These are phyloP conservation scores for Nephrotoma appendiculata DNA, from an alignment of 2,888 invertebrate species.

Conservation along the genomic window DNA sequence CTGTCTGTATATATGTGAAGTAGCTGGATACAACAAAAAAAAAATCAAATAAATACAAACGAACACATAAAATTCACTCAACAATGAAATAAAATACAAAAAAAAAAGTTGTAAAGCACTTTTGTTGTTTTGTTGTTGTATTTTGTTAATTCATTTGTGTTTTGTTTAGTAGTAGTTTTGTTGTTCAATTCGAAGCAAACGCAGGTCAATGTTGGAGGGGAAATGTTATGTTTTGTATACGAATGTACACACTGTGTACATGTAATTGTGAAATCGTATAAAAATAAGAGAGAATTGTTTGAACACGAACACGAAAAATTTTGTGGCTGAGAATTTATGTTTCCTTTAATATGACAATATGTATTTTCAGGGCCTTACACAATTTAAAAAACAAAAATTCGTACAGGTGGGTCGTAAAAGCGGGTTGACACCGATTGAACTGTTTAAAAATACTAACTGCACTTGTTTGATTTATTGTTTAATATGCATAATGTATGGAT, in stretches of 20 bases:
- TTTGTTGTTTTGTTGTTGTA: neutral
- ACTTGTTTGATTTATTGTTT: neutral
- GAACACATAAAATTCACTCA: neutral
- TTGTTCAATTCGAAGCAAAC: neutral
- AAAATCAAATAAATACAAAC: neutral
- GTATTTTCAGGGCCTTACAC: neutral
- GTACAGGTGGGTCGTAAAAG: neutral
- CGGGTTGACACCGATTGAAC: neutral
- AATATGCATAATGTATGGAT: too few relatives aligned
- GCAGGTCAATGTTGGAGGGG: neutral
- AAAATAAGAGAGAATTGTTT: neutral
- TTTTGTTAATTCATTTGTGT: neutral
- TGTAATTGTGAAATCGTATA: neutral
- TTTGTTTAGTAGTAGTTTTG: neutral
- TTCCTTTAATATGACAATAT: neutral
- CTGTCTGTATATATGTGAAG: neutral
- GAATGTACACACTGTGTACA: neutral
- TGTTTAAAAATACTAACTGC: neutral
- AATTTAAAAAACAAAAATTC: neutral
- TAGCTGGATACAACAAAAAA: neutral
- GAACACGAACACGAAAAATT: too few relatives aligned
- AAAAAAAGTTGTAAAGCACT: neutral
- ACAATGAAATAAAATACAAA: neutral
- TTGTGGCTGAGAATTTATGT: neutral
- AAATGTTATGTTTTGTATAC: neutral